Percentiles rank a stretch among this genome's conserved stretches.
Evolutionary conservation across 1,140 invertebrate species (phyloP).

Genomic region (Aphelinus atriplicis): DNA sequence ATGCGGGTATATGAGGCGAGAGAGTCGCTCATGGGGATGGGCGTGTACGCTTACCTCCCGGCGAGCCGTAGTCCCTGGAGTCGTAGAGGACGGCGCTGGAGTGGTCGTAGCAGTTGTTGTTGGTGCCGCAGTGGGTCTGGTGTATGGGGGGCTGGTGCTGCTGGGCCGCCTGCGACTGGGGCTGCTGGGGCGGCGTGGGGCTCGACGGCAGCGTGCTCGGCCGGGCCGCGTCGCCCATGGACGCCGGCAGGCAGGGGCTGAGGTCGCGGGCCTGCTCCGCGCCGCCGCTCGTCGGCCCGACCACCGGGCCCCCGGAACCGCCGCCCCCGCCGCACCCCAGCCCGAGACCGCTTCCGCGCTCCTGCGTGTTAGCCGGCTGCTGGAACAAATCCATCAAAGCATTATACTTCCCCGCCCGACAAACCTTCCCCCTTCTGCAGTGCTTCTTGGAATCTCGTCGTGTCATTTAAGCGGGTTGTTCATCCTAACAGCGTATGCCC

Average conservation of each 20-base stretch:
- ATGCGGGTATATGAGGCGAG: too few relatives aligned
- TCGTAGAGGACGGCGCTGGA: conserved; percentile 62
- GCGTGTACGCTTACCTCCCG: conserved; percentile 53
- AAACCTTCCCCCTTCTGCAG: too few relatives aligned
- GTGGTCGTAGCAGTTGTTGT: conserved; percentile 64
- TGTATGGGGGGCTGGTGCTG: conserved; percentile 57
- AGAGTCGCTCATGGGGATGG: too few relatives aligned
- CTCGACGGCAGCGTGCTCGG: conserved; percentile 62
- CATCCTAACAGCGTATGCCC: too few relatives aligned
- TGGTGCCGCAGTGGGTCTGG: conserved; percentile 62
- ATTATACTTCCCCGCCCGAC: neutral
- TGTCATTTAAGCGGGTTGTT: too few relatives aligned
- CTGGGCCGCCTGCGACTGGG: conserved; percentile 40
- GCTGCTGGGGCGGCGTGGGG: conserved; percentile 50
- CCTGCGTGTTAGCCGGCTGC: conserved; percentile 65
- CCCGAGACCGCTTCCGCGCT: conserved; percentile 63
- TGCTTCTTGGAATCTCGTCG: too few relatives aligned
- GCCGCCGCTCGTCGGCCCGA: neutral
- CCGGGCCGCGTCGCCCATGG: conserved; percentile 70
- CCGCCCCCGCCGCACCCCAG: conserved; percentile 60
- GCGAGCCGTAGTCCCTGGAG: conserved; percentile 63
- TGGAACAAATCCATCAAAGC: conserved; percentile 9
- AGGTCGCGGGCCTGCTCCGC: conserved; percentile 77
- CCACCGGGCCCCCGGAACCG: conserved; percentile 1
- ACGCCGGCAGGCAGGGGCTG: conserved; percentile 76